Evolutionary conservation across 2,797 vertebrate genomes (phyloP), one percentile per base, ranked within the genome.

Genomic region (Prunella strophiata): DNA sequence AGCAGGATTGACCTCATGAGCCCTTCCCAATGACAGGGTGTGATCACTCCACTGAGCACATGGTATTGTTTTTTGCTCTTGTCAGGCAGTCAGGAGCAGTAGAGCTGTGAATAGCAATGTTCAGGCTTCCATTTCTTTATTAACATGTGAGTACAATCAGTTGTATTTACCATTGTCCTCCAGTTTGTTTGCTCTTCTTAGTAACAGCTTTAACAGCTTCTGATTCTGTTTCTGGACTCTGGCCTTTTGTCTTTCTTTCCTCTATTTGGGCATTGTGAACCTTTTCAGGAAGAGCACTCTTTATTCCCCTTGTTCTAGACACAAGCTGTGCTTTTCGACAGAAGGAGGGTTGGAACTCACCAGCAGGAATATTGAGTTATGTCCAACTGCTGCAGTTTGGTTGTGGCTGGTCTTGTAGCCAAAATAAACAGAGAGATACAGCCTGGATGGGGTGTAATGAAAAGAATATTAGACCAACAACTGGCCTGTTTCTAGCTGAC

Each of bases 121-220:
- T 94, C 75, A 87, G 52, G 36, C 87, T 85, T 66, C 42, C 57
- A 36, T 77, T 80, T 85, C 81, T 85, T 85, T 76, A 67, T 80
- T 88, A 93, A 81, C 27, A 67, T 45, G 23, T 6, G 15, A 91
- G n/a, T 50, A 91, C 93, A 95, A 89, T 92, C 4, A 1, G 12
- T 50, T 36, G 57, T 74, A 91, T 94, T 96, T 93, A 95, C 65
- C 67, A 93, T 89, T 95, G 94, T 96, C 59, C 75, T 93, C 34
- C 52, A 52, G 30, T 76, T 77, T 94, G 89, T 85, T 96, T 81
- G 71, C 26, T 92, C 45, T 88, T 87, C 74, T 94, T 91, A 93
- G 48, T 2, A 4, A 47, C 2, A 25, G 55, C 55, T 86, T 78
- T 82, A 82, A 91, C 34, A 89, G 48, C 16, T 82, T 70, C 81